These are phyloP conservation scores for Tipula lateralis DNA, from an alignment of 2,888 invertebrate species.

Conservation along the genomic window DNA sequence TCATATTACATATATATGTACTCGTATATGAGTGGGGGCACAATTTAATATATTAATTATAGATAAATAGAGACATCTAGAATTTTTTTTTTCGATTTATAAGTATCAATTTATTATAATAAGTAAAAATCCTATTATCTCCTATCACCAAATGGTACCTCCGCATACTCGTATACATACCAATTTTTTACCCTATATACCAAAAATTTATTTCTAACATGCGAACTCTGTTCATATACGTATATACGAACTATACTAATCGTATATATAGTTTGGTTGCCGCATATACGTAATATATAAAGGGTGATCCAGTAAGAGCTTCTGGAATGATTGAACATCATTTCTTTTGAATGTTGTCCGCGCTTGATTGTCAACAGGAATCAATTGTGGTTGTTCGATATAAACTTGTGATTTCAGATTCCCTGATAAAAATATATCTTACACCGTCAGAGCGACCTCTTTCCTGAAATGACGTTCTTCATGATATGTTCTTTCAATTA, in stretches of 20 bases:
- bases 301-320: too few relatives aligned
- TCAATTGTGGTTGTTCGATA: too few relatives aligned
- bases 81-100: neutral
- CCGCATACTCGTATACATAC: neutral
- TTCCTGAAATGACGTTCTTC: too few relatives aligned
- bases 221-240: neutral
- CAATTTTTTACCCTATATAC: neutral
- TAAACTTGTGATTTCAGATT: too few relatives aligned
- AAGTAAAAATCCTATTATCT: constrained; percentile 20
- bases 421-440: too few relatives aligned
- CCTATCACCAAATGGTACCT: constrained; percentile 24
- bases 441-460: too few relatives aligned
- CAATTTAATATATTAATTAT: neutral
- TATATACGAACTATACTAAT: neutral
- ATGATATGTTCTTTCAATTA: too few relatives aligned
- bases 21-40: neutral
- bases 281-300: neutral
- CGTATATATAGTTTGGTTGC: neutral
- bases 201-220: neutral
- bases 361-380: too few relatives aligned
- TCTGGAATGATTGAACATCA: too few relatives aligned
- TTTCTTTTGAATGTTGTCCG: too few relatives aligned
- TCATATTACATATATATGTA: neutral
- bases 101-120: constrained; percentile 19
- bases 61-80: constrained; percentile 19